Evolutionary conservation across 1,140 invertebrate genomes (phyloP).

Genomic region (Gryon sp.): DNA sequence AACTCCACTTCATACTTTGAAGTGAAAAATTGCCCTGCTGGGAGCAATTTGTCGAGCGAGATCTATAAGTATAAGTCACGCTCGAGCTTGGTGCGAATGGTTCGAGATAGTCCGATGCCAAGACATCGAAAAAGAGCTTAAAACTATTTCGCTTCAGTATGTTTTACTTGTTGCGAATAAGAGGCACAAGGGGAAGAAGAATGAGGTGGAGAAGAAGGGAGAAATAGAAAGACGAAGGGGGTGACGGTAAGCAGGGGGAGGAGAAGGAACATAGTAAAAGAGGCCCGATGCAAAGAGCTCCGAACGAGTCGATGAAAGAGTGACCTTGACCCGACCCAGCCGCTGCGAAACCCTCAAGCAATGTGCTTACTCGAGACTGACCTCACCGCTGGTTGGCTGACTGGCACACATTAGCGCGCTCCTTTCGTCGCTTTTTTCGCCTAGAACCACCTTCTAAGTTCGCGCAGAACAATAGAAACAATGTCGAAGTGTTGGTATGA

Average conservation of each 20-base stretch:
- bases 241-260: too few relatives aligned
- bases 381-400: conserved; percentile 49
- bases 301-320: conserved; percentile 48
- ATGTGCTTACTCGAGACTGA: conserved; percentile 48
- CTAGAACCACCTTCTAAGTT: conserved; percentile 25
- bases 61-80: conserved; percentile 41
- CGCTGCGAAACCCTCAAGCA: conserved; percentile 51
- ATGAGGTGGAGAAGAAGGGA: too few relatives aligned
- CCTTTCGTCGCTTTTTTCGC: conserved; percentile 40
- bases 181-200: background rate
- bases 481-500: background rate
- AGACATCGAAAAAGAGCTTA: conserved; percentile 19
- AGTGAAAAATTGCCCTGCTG: conserved; percentile 25
- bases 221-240: too few relatives aligned
- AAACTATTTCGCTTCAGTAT: conserved; percentile 29
- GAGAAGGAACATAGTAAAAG: conserved; percentile 6
- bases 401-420: conserved; percentile 59
- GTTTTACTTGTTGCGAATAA: conserved; percentile 36
- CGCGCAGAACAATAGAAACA: conserved; percentile 14
- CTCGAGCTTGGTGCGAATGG: background rate
- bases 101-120: background rate
- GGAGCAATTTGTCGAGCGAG: conserved; percentile 28
- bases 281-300: conserved; percentile 11
- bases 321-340: conserved; percentile 61
- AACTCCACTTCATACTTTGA: background rate